Conservation (phyloP, 2,888 invertebrate species). For the Boloria selene region DNA sequence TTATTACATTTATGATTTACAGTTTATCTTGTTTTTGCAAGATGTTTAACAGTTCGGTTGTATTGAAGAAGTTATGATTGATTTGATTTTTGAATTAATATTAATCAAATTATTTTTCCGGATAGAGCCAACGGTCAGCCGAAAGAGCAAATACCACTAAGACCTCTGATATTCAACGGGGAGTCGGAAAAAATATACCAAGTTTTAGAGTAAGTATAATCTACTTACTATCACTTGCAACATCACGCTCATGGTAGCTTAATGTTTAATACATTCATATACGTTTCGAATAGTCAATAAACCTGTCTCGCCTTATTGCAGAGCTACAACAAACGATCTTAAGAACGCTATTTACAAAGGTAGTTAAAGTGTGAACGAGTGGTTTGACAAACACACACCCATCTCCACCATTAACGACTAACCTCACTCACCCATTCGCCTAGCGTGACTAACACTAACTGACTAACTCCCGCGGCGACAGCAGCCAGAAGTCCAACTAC, state of each 20-base stretch:
- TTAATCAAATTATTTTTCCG: slow-evolving; percentile 23
- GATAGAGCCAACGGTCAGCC: slow-evolving; percentile 75
- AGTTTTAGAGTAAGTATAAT: slow-evolving; percentile 89
- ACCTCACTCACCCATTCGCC: slow-evolving; percentile 30
- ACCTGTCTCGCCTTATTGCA: slow-evolving; percentile 67
- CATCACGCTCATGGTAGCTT: neutral
- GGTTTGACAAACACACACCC: slow-evolving; percentile 31
- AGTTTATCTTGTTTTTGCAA: too few species aligned
- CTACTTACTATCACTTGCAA: slow-evolving; percentile 33
- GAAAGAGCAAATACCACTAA: slow-evolving; percentile 89
- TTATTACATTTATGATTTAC: too few species aligned
- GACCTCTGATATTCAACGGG: slow-evolving; percentile 87
- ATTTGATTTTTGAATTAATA: neutral
- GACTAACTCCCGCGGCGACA: slow-evolving; percentile 45
- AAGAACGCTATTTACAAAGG: slow-evolving; percentile 79
- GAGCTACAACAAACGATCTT: slow-evolving; percentile 80
- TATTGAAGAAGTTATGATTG: too few species aligned
- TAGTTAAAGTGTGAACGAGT: slow-evolving; percentile 70
- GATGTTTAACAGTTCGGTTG: too few species aligned
- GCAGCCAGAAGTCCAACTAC: slow-evolving; percentile 79
- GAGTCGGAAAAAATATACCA: slow-evolving; percentile 86
- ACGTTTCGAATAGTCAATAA: slow-evolving; percentile 29
- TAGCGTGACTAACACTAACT: slow-evolving; percentile 48
- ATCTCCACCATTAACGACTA: neutral
- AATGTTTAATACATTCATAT: slow-evolving; percentile 20